Evolutionary conservation across 92 coral and sea anemone genomes (phyloP), one percentile per base, ranked within the genome.

Genomic region (Bergia sp.): DNA sequence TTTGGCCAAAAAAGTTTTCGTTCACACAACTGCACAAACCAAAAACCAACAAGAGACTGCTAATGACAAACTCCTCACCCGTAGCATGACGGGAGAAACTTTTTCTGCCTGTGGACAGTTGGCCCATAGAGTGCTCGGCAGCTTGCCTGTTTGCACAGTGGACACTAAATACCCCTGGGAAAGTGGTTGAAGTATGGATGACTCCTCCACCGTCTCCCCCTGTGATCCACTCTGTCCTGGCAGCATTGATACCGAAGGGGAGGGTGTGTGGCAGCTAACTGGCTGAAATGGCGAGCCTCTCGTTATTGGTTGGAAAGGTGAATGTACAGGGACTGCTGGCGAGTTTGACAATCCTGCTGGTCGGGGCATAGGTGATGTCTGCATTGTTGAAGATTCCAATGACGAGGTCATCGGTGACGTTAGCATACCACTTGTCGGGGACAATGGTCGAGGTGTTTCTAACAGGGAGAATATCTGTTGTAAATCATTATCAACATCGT

Each of bases 251-350:
- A 84, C 75, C 23, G 95, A 91, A 39, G 98, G 96, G 41, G 98
- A 93, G 50, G 96, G 91, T 1, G 92, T 91, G 16, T 92, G 85
- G 61, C 82, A 87, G 77, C 89, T 91, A 37, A 93, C 92, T 4
- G 98, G 98, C 88, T 95, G 96, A 80, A 95, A 95, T 38, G 98
- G 98, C 2, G 96, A 93, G 4, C 90, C 85, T 82, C 98, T 94
- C n/a, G 93, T 91, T 49, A 95, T 95, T 71, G 98, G 96, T 89
- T 95, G 98, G 72, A 95, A 95, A 8, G 96, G 98, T 15, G 98
- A 95, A 7, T 93, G 89, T 12, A 82, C 92, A 15, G 93, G 85
- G 72, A 93, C 93, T 16, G 93, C 90, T 18, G 96, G 98, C 20
- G 98, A 95, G 23, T 90, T 77, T 12, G 92, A 53, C 73, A 93